A percentile compares a stretch with the other conserved stretches of the same genome.
These are phyloP conservation scores for Heliconius melpomene DNA, from an alignment of 1,140 invertebrate species.

Conservation along the genomic window DNA sequence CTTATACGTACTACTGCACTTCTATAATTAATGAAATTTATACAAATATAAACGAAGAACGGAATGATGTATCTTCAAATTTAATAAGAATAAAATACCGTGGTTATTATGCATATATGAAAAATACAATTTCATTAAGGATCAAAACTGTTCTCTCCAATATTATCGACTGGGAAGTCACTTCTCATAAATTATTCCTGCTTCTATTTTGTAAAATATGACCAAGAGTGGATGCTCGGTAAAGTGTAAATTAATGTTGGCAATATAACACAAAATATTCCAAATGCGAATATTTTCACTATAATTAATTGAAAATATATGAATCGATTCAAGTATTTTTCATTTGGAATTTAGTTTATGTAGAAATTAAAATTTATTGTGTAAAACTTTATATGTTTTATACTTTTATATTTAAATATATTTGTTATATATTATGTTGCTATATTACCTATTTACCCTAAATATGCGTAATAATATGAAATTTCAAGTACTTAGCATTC, in stretches of 20 bases:
- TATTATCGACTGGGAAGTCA: constrained; percentile 35
- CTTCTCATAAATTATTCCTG: constrained; percentile 47
- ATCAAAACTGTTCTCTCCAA: constrained; percentile 40
- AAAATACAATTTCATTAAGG: constrained; percentile 28
- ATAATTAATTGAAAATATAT: not conserved
- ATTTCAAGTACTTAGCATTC: not conserved
- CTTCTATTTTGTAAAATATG: constrained; percentile 44
- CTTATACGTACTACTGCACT: too few species aligned
- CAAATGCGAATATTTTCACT: not conserved
- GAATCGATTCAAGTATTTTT: not conserved
- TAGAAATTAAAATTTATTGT: not conserved
- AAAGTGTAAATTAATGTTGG: constrained; percentile 24
- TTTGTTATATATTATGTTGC: too few species aligned
- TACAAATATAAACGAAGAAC: too few species aligned
- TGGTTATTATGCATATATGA: not conserved
- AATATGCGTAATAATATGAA: not conserved
- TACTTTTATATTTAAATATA: too few species aligned
- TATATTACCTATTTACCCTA: not conserved
- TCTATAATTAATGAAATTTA: too few species aligned
- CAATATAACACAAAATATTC: constrained; percentile 21
- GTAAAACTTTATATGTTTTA: too few species aligned
- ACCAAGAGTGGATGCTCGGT: constrained; percentile 22
- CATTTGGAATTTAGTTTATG: not conserved
- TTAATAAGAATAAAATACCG: too few species aligned
- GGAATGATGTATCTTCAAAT: too few species aligned